Evolutionary conservation across 2,888 invertebrate species (phyloP).

Genomic region (Caenorhabditis drosophilae): DNA sequence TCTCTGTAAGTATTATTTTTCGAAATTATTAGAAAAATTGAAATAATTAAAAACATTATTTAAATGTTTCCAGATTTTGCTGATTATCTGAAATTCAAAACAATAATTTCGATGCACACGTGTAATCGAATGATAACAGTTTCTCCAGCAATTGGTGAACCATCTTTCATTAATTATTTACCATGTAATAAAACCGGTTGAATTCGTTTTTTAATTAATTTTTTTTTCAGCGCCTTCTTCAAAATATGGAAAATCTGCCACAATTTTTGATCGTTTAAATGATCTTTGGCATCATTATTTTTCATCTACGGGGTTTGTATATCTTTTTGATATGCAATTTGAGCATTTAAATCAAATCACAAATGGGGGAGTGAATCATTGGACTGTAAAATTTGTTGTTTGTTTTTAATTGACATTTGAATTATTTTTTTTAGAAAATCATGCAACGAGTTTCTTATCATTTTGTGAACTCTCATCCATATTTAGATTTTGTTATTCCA

Average conservation of each 20-base stretch:
- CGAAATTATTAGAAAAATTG: too few relatives aligned
- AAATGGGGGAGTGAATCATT: conserved; percentile 20
- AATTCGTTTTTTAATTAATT: too few relatives aligned
- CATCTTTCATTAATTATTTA: conserved; percentile 21
- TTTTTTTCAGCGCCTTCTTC: conserved; percentile 10
- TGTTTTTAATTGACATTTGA: background rate
- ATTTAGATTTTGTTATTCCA: conserved; percentile 34
- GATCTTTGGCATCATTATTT: conserved; percentile 23
- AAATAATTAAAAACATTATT: background rate
- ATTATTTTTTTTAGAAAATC: conserved; percentile 9
- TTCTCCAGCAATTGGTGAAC: conserved; percentile 15
- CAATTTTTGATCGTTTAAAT: conserved; percentile 14
- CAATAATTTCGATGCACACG: conserved; percentile 17
- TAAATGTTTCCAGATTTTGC: conserved; percentile 22
- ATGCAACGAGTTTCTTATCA: conserved; percentile 29
- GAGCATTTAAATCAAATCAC: conserved; percentile 5
- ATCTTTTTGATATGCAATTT: conserved; percentile 18
- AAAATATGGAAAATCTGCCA: conserved; percentile 3
- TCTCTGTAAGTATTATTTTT: conserved; percentile 29
- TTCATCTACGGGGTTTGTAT: conserved; percentile 7
- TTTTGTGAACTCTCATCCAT: conserved; percentile 34
- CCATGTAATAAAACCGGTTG: conserved; percentile 1
- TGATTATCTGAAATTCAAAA: conserved; percentile 11
- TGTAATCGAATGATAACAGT: conserved; percentile 16
- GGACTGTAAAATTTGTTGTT: conserved; percentile 3